Conservation (phyloP, 2,888 invertebrate species). For the Drosophila buzzatii region DNA sequence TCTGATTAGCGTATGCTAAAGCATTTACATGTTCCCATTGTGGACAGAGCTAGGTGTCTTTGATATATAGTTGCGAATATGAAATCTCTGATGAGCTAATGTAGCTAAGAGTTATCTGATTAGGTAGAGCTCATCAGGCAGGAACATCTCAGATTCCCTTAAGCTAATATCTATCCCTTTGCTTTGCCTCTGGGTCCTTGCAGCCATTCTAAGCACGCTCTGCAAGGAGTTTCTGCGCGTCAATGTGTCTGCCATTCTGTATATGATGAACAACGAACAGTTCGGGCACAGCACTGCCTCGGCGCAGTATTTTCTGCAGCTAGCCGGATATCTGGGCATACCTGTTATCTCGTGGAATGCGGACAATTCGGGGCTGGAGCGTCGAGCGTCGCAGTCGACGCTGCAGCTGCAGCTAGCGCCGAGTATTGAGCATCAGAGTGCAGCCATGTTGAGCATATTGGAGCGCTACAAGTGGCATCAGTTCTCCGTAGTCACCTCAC, state of each 20-base stretch:
- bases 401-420: constrained; percentile 97
- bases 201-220: constrained; percentile 94
- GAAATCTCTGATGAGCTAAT: too few relatives aligned
- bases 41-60: too few relatives aligned
- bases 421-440: constrained; percentile 96
- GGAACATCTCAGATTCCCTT: too few relatives aligned
- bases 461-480: constrained; percentile 98
- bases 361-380: constrained; percentile 95
- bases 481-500: constrained; percentile 96
- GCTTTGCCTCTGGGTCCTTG: constrained; percentile 77
- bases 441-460: constrained; percentile 97
- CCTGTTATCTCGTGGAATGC: constrained; percentile 99
- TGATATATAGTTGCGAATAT: too few relatives aligned
- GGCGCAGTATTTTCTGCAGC: constrained; percentile 96
- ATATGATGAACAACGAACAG: constrained; percentile 97
- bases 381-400: constrained; percentile 93
- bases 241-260: constrained; percentile 96
- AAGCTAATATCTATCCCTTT: background rate
- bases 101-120: too few relatives aligned
- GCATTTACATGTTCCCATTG: background rate
- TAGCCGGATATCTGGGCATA: constrained; percentile 97
- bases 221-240: constrained; percentile 95
- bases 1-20: background rate
- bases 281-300: constrained; percentile 97
- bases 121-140: too few relatives aligned